These are phyloP conservation scores for Pseudochaenichthys georgianus DNA, from an alignment of 2,797 vertebrate genomes.

Conservation along the genomic window DNA sequence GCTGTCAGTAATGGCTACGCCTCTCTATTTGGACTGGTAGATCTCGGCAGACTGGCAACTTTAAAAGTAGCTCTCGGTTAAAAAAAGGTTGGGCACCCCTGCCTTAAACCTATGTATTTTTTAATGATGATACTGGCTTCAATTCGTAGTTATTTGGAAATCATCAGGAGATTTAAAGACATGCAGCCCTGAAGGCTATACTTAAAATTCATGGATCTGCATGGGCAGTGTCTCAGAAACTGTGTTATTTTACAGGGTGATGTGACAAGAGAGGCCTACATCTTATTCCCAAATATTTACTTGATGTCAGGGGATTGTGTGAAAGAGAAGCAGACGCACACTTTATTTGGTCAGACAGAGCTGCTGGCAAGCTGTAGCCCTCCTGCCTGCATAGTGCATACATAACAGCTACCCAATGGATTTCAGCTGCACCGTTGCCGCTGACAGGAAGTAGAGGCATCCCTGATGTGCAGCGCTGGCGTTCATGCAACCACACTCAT, in stretches of 20 bases:
- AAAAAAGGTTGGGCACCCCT: not conserved
- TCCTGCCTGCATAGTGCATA: slow-evolving; percentile 21
- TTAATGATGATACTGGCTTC: slow-evolving; percentile 26
- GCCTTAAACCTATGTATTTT: slow-evolving; percentile 4
- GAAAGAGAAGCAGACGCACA: slow-evolving; percentile 43
- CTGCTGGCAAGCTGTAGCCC: slow-evolving; percentile 34
- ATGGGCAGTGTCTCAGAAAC: slow-evolving; percentile 17
- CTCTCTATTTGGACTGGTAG: too few species aligned
- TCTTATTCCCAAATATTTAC: slow-evolving; percentile 57
- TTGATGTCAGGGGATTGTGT: slow-evolving; percentile 29
- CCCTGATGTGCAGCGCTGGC: slow-evolving; percentile 23
- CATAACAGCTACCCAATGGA: slow-evolving; percentile 31
- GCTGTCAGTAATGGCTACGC: too few species aligned
- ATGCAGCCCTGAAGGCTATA: slow-evolving; percentile 35
- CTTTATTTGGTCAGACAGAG: slow-evolving; percentile 67
- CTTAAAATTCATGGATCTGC: slow-evolving; percentile 44
- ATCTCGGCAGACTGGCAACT: too few species aligned
- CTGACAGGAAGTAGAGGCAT: slow-evolving; percentile 46
- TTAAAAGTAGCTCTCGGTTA: too few species aligned
- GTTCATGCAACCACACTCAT: slow-evolving; percentile 38
- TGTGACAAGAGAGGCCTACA: slow-evolving; percentile 35
- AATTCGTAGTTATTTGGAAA: slow-evolving; percentile 41
- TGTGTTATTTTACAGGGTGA: slow-evolving; percentile 40
- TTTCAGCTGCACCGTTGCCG: slow-evolving; percentile 53
- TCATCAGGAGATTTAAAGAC: slow-evolving; percentile 37